Base-by-base conservation (phyloP, 2,797 vertebrate genomes). In the Chrysocyon brachyurus region DNA sequence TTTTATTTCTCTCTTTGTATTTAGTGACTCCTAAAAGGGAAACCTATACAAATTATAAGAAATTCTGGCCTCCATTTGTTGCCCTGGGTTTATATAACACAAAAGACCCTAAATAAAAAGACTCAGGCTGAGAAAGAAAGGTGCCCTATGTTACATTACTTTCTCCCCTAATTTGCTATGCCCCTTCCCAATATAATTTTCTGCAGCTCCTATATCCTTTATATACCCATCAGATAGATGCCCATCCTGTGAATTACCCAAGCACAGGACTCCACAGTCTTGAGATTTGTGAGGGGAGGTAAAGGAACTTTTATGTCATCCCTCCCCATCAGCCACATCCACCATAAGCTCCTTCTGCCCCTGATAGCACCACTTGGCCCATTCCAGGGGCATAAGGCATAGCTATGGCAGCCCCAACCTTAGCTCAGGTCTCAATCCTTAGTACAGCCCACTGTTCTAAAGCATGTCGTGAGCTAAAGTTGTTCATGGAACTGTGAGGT, bases 21-120 rank as follows among this genome's bases (percentile, higher is more conserved):
- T 89, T 81, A 81, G 66, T 89, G 52, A 81, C 66, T 95, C 78
- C 54, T 88, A 87, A 93, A 84, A 72, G 15, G 49, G 46, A 88
- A 52, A n/a, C 21, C 16, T 54, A 64, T 70, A 22, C 15, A 84
- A 61, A 81, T 92, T 81, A 22, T 75, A 75, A 79, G 70, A 94
- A 91, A 56, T 81, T 73, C 24, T 81, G 63, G 24, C 46, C 26
- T 4, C 40, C 59, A 36, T 93, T 63, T 56, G 21, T 52, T 91
- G 24, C 46, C 63, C 33, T 87, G 61, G 36, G 16, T 70, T 90
- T 87, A 36, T 70, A 10, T 33, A 78, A 83, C 24, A 40, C 26
- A 46, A 57, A 83, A 91, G 72, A 36, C 28, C 52, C 90, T 70
- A 92, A 79, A 84, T 56, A 4, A 88, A 33, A 78, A 21, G 52